Evolutionary conservation across 2,888 invertebrate species (phyloP), one percentile per base, ranked within the genome.

Genomic region (Melikaiella ostensackeni): DNA sequence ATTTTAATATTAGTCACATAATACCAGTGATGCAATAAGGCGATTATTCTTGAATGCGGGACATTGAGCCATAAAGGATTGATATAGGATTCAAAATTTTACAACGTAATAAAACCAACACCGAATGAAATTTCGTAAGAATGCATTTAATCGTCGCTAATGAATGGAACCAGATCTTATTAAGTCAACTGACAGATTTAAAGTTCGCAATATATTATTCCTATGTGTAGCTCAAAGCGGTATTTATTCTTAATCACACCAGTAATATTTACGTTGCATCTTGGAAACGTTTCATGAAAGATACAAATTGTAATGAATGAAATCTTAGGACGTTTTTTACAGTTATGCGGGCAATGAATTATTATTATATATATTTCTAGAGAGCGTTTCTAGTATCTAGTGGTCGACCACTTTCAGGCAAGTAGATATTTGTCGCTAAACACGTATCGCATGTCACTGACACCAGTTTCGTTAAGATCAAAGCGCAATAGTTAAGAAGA

Each of bases 351-450:
- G 0, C 7, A 50, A 19, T 50, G 27, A 2, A 11, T 13, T 27
- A 16, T 59, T 16, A 59, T 59, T 59, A n/a, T 27, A 27, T 16
- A 59, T 59, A 27, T 27, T 59, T 59, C 59, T 59, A 59, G 59
- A 59, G 13, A 59, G 59, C 13, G 59, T 27, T 27, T 59, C 24
- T 24, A 27, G 55, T 27, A 59, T 59, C 27, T 27, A 24, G 27
- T 59, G 59, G 24, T 59, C 27, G 13, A 59, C 27, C 27, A 13
- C 59, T 59, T 57, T 57, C 57, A 57, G 11, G 13, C 24, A 27
- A 59, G 24, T 27, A 16, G 24, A 27, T 21, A 59, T 21, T 0
- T 11, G 21, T 8, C 1, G 21, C n/a, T 21, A 11, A 24, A 13
- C 24, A 24, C 9, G 24, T 59, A 24, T 59, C 59, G 13, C 1